Evolutionary conservation across 1,140 invertebrate species (phyloP).

Genomic region (Adelges cooleyi): DNA sequence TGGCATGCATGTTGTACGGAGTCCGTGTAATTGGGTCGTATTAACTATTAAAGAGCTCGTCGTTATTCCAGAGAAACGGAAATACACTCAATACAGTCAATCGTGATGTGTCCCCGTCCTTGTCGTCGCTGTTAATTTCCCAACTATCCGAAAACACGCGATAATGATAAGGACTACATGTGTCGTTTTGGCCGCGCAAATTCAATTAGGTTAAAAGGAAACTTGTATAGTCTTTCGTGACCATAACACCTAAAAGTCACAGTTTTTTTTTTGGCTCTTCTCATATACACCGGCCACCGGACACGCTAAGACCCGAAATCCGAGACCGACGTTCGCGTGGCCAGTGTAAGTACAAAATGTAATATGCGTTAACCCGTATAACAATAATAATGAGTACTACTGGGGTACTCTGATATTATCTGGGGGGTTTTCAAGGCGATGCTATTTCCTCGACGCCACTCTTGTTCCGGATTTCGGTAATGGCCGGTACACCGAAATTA

Average conservation of each 20-base stretch:
- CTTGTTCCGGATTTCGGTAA: conserved; percentile 1
- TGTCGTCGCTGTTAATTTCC: background rate
- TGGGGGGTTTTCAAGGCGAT: too few relatives aligned
- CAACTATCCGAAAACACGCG: conserved; percentile 25
- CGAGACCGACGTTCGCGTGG: too few relatives aligned
- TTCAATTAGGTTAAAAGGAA: conserved; percentile 26
- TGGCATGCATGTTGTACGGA: too few relatives aligned
- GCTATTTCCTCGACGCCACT: background rate
- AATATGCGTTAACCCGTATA: background rate
- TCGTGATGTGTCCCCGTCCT: background rate
- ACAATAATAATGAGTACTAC: background rate
- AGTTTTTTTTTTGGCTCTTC: background rate
- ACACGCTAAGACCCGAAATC: background rate
- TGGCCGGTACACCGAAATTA: too few relatives aligned
- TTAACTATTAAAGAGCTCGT: too few relatives aligned
- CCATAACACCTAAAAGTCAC: conserved; percentile 7
- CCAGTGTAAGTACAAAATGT: too few relatives aligned
- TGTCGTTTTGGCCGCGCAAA: conserved; percentile 10
- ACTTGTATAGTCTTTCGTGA: conserved; percentile 23
- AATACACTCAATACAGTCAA: background rate
- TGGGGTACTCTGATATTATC: too few relatives aligned
- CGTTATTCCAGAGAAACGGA: too few relatives aligned
- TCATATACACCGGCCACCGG: background rate
- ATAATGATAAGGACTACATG: conserved; percentile 26
- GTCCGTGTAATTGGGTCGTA: too few relatives aligned